These are phyloP conservation scores for Acrocera orbiculus DNA, from an alignment of 2,888 invertebrate genomes.

Conservation along the genomic window DNA sequence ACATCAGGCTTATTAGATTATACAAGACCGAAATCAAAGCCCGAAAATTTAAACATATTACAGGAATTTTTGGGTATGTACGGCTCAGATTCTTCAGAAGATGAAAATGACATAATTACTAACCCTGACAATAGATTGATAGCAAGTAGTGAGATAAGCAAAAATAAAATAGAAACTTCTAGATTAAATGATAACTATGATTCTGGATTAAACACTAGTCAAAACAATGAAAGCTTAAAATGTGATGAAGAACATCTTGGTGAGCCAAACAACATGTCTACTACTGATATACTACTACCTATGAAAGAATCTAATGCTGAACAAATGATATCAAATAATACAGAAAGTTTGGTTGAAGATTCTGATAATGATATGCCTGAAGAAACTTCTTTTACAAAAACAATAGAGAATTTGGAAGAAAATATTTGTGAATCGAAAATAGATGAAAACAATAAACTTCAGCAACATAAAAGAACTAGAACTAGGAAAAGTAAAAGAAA, in stretches of 20 bases:
- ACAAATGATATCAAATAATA: too few relatives aligned
- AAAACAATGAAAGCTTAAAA: neutral
- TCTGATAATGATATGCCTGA: conserved; percentile 35
- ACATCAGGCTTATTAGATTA: conserved; percentile 9
- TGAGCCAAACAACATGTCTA: too few relatives aligned
- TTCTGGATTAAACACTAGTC: too few relatives aligned
- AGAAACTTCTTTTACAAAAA: conserved; percentile 21
- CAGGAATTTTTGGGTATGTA: conserved; percentile 23
- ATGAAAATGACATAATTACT: too few relatives aligned
- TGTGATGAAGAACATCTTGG: conserved; percentile 1
- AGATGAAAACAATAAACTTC: too few relatives aligned
- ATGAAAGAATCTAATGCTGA: too few relatives aligned
- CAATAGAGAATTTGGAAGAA: conserved; percentile 1
- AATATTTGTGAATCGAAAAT: too few relatives aligned
- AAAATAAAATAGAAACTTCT: neutral
- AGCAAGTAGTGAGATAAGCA: too few relatives aligned
- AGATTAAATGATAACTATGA: neutral
- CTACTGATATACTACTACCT: too few relatives aligned
- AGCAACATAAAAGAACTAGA: too few relatives aligned
- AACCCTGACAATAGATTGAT: too few relatives aligned
- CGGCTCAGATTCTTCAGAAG: conserved; percentile 20
- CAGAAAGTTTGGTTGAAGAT: conserved; percentile 15
- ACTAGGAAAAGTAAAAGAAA: neutral
- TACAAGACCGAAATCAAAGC: neutral
- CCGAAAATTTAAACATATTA: conserved; percentile 15